Percentiles rank a stretch among this genome's conserved stretches.
Conservation (phyloP, 35 echinoderm and acorn worm species). For the Heliocidaris tuberculata region DNA sequence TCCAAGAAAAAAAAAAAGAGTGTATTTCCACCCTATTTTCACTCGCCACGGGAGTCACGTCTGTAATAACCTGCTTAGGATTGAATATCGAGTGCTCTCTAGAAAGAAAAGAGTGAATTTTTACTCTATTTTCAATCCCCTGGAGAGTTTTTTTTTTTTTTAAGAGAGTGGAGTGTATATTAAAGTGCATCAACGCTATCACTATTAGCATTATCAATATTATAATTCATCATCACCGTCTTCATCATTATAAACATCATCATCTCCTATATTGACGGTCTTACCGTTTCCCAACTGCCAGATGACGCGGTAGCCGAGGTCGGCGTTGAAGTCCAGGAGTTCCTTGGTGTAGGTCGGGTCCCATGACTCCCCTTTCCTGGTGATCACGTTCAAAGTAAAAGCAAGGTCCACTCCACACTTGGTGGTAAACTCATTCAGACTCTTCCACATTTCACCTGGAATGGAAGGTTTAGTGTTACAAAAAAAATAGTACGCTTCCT, state of each 20-base stretch:
- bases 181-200: not conserved
- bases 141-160: too few species aligned
- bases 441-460: not conserved
- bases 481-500: too few species aligned
- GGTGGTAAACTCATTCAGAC: not conserved
- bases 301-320: constrained; percentile 15
- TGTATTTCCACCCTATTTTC: too few species aligned
- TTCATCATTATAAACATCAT: not conserved
- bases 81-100: too few species aligned
- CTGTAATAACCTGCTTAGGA: too few species aligned
- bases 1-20: too few species aligned
- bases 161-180: too few species aligned
- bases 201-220: not conserved
- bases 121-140: too few species aligned
- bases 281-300: constrained; percentile 37
- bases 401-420: not conserved
- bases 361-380: not conserved
- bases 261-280: not conserved
- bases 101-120: too few species aligned
- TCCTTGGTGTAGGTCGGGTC: constrained; percentile 9
- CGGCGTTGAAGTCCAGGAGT: constrained; percentile 19
- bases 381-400: not conserved
- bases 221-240: not conserved
- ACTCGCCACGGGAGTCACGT: too few species aligned
- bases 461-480: not conserved